Base-by-base conservation (phyloP, 2,113 vertebrate species). In the Ctenodactylus gundi region DNA sequence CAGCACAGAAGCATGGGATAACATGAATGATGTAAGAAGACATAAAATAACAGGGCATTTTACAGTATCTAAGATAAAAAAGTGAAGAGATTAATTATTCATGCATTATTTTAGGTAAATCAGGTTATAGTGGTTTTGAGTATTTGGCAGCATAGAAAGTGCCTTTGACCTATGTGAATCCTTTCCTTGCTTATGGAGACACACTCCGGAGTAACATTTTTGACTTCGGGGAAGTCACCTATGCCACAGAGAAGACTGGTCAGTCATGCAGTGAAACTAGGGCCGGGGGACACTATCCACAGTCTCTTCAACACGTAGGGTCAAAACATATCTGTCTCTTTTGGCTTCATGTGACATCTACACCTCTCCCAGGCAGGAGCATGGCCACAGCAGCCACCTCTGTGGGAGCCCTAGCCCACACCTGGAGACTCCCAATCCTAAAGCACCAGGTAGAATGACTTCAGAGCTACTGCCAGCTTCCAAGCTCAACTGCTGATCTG, bases 391-490 rank as follows among this genome's bases (percentile, higher is more conserved):
- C 51, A 23, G 95, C 82, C 93, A 84, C 73, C 36, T 94, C 23
- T 88, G 90, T 78, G 87, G 76, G 58, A 53, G 93, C 27, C 96
- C 94, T 92, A 88, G 67, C 65, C 78, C 82, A 80, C 90, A 93
- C 94, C 78, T 95, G 41, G 39, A 95, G 97, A 96, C 87, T 85
- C 94, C 89, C 62, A 77, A 97, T n/a, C 27, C 25, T 0, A 44
- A 51, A 96, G 78, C 85, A 93, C 94, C 89, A 88, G 57, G 27
- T 78, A n/a, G 5, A 85, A 15, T 46, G 3, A 27, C 70, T 81
- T 60, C 77, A 68, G 36, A 72, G 85, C 87, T 90, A 94, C 68
- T 90, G 96, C 97, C 91, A 94, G 90, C 95, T 95, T 97, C 90
- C 91, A 90, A 90, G 88, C 73, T 60, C 27, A 86, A 39, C 13